Conservation (phyloP, 2,888 invertebrate species). For the Cheilosia soror region DNA sequence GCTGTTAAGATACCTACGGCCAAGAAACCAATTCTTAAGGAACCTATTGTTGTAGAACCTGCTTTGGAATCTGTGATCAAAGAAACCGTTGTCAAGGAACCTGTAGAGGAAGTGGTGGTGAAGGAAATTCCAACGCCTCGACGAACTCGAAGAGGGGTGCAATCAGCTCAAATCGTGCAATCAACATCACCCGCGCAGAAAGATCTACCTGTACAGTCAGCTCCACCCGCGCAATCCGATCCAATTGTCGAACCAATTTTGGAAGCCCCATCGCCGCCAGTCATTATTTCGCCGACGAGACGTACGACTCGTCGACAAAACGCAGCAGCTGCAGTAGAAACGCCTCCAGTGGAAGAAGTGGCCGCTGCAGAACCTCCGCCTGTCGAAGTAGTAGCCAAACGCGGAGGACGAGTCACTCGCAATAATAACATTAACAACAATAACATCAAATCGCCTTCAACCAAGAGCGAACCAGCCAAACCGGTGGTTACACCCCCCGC, state of each 20-base stretch:
- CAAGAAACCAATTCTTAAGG: slow-evolving; percentile 29
- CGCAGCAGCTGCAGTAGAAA: slow-evolving; percentile 2
- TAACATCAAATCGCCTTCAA: slow-evolving; percentile 68
- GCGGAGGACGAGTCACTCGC: slow-evolving; percentile 80
- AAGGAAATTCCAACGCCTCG: slow-evolving; percentile 47
- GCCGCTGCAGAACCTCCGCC: slow-evolving; percentile 58
- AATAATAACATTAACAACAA: slow-evolving; percentile 78
- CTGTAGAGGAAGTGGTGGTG: not conserved
- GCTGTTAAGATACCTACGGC: not conserved
- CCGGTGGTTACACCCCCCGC: slow-evolving; percentile 51
- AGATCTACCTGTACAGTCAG: not conserved
- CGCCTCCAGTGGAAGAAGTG: slow-evolving; percentile 42
- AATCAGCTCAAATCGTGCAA: slow-evolving; percentile 22
- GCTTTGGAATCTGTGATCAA: slow-evolving; percentile 28
- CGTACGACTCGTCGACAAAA: slow-evolving; percentile 61
- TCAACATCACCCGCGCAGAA: slow-evolving; percentile 6
- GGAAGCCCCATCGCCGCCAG: slow-evolving; percentile 21
- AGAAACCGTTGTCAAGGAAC: slow-evolving; percentile 47
- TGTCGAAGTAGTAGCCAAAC: slow-evolving; percentile 76
- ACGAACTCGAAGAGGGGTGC: slow-evolving; percentile 57
- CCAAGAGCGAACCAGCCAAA: slow-evolving; percentile 46
- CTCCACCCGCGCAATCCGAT: slow-evolving; percentile 7
- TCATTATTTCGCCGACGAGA: slow-evolving; percentile 52
- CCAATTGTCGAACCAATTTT: slow-evolving; percentile 10
- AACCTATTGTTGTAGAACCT: slow-evolving; percentile 34